Evolutionary conservation across 2,113 vertebrate species (phyloP).

Genomic region (Anoura caudifer): DNA sequence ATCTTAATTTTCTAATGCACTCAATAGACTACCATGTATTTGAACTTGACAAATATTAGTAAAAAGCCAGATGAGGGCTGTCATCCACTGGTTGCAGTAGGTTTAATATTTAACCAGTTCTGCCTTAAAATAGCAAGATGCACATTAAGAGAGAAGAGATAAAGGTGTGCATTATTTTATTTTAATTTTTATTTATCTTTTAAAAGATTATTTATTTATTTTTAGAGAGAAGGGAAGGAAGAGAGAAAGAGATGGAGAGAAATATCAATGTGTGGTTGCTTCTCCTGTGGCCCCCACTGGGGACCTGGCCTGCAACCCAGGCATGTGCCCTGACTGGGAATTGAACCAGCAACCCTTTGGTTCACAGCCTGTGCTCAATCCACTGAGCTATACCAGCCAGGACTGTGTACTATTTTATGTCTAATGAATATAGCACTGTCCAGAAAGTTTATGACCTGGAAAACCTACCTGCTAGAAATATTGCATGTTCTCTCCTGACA

Average conservation of each 20-base stretch:
- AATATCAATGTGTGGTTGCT: too few species aligned
- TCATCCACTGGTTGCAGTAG: slow-evolving; percentile 53
- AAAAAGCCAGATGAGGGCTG: slow-evolving; percentile 69
- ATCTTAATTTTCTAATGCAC: slow-evolving; percentile 75
- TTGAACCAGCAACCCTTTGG: too few species aligned
- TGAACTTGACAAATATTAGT: slow-evolving; percentile 75
- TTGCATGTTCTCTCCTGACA: background rate
- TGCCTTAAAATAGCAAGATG: slow-evolving; percentile 61
- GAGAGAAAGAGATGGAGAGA: too few species aligned
- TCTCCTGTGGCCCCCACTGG: too few species aligned
- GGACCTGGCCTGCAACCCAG: too few species aligned
- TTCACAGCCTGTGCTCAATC: too few species aligned
- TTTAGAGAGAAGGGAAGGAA: too few species aligned
- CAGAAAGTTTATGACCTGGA: slow-evolving; percentile 2
- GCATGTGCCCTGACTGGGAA: too few species aligned
- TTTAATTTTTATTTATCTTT: too few species aligned
- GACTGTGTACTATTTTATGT: background rate
- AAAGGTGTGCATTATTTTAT: background rate
- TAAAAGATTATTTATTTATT: too few species aligned
- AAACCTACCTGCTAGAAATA: slow-evolving; percentile 26
- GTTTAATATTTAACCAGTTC: slow-evolving; percentile 64
- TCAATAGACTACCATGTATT: slow-evolving; percentile 68
- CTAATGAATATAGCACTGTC: background rate
- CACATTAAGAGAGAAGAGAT: background rate
- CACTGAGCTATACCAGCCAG: too few species aligned